These are phyloP conservation scores for Lutjanus erythropterus DNA, from an alignment of 2,113 vertebrate genomes.

Conservation along the genomic window DNA sequence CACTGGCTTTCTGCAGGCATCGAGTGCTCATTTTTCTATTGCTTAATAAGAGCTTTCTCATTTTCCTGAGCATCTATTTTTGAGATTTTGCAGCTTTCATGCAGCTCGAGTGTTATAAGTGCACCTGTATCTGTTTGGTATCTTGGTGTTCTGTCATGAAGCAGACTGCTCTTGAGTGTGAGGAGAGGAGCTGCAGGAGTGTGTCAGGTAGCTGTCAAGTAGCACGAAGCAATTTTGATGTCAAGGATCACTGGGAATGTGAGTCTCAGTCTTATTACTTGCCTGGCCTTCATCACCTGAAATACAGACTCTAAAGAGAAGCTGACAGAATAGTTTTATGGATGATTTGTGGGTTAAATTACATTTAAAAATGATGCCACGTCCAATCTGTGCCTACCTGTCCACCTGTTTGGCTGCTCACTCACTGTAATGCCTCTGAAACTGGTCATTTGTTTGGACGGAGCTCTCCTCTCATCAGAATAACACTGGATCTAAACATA, in stretches of 20 bases:
- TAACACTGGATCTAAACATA: neutral
- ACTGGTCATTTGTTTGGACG: neutral
- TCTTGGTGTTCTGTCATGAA: slow-evolving; percentile 4
- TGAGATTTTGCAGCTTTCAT: neutral
- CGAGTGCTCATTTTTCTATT: neutral
- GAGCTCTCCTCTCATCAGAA: slow-evolving; percentile 1
- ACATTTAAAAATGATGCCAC: neutral
- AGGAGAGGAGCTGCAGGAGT: slow-evolving; percentile 19
- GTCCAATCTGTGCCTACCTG: neutral
- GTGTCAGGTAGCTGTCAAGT: slow-evolving; percentile 36
- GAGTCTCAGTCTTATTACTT: neutral
- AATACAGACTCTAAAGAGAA: slow-evolving; percentile 3
- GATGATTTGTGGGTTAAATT: neutral
- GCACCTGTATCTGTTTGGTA: neutral
- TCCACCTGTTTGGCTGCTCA: neutral
- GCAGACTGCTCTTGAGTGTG: slow-evolving; percentile 1
- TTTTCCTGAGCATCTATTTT: neutral
- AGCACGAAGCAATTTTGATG: slow-evolving; percentile 20
- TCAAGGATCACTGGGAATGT: slow-evolving; percentile 23
- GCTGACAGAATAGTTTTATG: neutral
- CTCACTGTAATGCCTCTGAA: neutral
- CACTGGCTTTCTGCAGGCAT: neutral
- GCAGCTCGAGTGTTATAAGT: neutral
- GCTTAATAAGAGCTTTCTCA: neutral
- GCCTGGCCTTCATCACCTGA: neutral